A percentile compares a stretch with the other conserved stretches of the same genome.
These are phyloP conservation scores for Gymnocephalus cernua DNA, from an alignment of 2,113 vertebrate genomes.

Conservation along the genomic window DNA sequence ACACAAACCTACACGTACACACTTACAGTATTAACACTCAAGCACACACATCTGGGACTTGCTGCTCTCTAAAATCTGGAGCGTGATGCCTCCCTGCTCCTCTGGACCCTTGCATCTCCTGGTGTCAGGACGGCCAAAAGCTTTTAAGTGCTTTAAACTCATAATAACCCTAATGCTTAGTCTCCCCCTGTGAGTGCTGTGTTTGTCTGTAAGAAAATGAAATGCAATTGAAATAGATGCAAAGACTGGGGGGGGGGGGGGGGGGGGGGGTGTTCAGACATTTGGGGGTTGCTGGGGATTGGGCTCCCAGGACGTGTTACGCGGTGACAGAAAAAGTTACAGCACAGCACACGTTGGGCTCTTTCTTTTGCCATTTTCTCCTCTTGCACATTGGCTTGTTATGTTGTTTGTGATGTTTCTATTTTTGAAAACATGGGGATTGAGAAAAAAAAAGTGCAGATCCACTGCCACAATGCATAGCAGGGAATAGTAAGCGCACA, in stretches of 20 bases:
- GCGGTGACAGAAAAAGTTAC: conserved; percentile 39
- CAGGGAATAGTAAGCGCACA: conserved; percentile 60
- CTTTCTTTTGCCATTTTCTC: conserved; percentile 60
- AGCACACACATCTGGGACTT: conserved; percentile 64
- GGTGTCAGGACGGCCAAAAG: conserved; percentile 72
- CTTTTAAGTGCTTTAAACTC: conserved; percentile 81
- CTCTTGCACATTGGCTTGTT: conserved; percentile 59
- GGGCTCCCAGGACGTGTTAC: conserved; percentile 58
- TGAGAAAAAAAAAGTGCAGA: conserved; percentile 22
- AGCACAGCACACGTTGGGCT: conserved; percentile 30
- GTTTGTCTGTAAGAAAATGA: conserved; percentile 69
- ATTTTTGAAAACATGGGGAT: conserved; percentile 64
- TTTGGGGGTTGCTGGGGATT: conserved; percentile 57
- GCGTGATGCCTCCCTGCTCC: conserved; percentile 61
- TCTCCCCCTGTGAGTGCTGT: conserved; percentile 61
- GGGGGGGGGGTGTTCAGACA: conserved; percentile 43
- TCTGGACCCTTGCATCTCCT: conserved; percentile 61
- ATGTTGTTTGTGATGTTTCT: conserved; percentile 71
- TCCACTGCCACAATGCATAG: conserved; percentile 62
- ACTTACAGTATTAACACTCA: conserved; percentile 55
- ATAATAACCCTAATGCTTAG: conserved; percentile 74
- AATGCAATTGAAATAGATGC: conserved; percentile 72
- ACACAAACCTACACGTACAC: conserved; percentile 28
- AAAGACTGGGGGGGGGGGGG: conserved; percentile 52
- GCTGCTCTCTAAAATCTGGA: conserved; percentile 55